Conservation (phyloP, 2,888 invertebrate genomes). For the Agrochola lychnidis region DNA sequence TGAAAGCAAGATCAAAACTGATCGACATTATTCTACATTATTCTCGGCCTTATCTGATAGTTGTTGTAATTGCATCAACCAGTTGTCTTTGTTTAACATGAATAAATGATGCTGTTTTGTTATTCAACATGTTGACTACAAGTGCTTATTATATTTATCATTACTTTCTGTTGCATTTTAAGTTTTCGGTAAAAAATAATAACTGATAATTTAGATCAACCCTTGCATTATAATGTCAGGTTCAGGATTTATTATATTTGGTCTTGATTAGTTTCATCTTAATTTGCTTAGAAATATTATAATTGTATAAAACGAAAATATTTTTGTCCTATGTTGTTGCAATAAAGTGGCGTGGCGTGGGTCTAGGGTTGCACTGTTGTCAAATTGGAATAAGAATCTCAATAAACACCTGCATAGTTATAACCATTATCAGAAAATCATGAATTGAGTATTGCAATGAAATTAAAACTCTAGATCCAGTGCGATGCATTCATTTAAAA, state of each 20-base stretch:
- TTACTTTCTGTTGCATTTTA: constrained; percentile 56
- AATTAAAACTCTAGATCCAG: constrained; percentile 37
- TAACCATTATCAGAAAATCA: constrained; percentile 14
- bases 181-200: constrained; percentile 3
- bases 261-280: constrained; percentile 27
- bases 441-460: constrained; percentile 25
- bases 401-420: constrained; percentile 30
- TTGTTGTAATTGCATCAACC: neutral
- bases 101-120: constrained; percentile 52
- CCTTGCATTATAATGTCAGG: constrained; percentile 27
- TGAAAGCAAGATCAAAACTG: constrained; percentile 6
- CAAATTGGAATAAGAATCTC: constrained; percentile 59
- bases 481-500: constrained; percentile 17
- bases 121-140: constrained; percentile 14
- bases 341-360: constrained; percentile 6
- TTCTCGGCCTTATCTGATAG: neutral
- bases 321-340: constrained; percentile 16
- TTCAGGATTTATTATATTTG: constrained; percentile 48
- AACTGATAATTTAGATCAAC: constrained; percentile 24
- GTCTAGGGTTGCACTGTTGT: constrained; percentile 30
- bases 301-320: constrained; percentile 6
- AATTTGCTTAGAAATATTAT: constrained; percentile 30
- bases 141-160: constrained; percentile 30
- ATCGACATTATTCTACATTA: neutral
- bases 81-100: constrained; percentile 4